These are phyloP conservation scores for Dryomyza anilis DNA, from an alignment of 2,888 invertebrate genomes.

Conservation along the genomic window DNA sequence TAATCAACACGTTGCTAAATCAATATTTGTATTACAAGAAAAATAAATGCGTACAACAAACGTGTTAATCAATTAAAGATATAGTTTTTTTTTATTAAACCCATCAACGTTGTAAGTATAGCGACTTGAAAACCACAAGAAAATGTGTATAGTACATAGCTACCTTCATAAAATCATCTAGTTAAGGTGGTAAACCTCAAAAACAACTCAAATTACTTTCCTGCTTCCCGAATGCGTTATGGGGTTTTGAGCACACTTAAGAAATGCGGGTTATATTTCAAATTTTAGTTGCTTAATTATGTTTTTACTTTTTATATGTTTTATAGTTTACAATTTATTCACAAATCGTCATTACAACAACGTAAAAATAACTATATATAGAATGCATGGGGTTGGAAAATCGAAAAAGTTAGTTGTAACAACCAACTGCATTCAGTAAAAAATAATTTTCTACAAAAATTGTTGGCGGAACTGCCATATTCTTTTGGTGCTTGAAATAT, in stretches of 20 bases:
- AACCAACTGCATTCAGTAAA: no score
- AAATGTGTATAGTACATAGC: neutral
- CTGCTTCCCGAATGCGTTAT: neutral
- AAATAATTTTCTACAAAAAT: no score
- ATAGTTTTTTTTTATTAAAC: no score
- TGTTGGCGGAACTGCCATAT: no score
- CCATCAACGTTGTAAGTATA: neutral
- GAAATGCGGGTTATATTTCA: neutral
- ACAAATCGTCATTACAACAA: no score
- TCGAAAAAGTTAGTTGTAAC: no score
- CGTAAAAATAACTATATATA: no score
- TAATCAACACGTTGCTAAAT: neutral
- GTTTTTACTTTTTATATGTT: no score
- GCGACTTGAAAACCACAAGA: neutral
- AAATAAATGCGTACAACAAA: neutral
- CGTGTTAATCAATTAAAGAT: neutral
- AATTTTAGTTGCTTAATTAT: no score
- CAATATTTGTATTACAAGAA: neutral
- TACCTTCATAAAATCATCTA: neutral
- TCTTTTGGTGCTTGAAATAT: no score
- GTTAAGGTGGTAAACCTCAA: neutral
- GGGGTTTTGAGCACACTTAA: neutral
- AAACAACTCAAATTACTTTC: neutral
- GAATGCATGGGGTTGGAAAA: no score
- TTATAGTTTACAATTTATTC: no score